Percentiles rank a stretch among this genome's conserved stretches.
These are phyloP conservation scores for Miichthys miiuy DNA, from an alignment of 2,797 vertebrate species.

Conservation along the genomic window DNA sequence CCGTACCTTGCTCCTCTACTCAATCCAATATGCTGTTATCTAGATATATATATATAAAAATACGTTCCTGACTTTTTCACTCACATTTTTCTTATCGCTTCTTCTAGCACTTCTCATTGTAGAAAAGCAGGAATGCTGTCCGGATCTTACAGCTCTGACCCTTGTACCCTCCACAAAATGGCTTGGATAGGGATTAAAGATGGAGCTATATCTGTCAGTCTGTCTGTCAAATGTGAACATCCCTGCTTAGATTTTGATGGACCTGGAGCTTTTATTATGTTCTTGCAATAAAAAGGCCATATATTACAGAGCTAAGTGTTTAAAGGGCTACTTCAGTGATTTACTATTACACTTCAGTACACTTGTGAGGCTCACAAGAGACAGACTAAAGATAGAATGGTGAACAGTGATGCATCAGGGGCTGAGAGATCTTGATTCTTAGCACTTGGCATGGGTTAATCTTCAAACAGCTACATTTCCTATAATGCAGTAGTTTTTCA, in stretches of 20 bases:
- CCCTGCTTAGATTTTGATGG: not conserved
- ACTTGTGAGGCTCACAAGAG: no score
- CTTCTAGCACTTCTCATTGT: slow-evolving; percentile 2
- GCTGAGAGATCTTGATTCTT: not conserved
- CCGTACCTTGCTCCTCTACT: slow-evolving; percentile 20
- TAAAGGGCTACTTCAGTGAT: no score
- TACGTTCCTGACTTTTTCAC: not conserved
- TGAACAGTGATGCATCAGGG: not conserved
- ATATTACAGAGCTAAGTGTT: no score
- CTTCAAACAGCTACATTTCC: not conserved
- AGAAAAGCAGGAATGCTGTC: not conserved
- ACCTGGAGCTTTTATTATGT: not conserved
- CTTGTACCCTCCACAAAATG: not conserved
- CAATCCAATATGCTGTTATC: slow-evolving; percentile 31
- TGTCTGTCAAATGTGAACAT: slow-evolving; percentile 7
- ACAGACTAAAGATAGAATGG: not conserved
- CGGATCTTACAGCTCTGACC: slow-evolving; percentile 11
- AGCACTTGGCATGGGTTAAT: not conserved
- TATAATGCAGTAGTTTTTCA: no score
- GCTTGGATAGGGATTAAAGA: not conserved
- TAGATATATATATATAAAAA: not conserved
- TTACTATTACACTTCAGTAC: no score
- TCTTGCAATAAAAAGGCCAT: not conserved
- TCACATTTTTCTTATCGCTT: slow-evolving; percentile 22
- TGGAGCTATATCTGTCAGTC: not conserved